Evolutionary conservation across 2,797 vertebrate species (phyloP).

Genomic region (Rhinichthys osculus): DNA sequence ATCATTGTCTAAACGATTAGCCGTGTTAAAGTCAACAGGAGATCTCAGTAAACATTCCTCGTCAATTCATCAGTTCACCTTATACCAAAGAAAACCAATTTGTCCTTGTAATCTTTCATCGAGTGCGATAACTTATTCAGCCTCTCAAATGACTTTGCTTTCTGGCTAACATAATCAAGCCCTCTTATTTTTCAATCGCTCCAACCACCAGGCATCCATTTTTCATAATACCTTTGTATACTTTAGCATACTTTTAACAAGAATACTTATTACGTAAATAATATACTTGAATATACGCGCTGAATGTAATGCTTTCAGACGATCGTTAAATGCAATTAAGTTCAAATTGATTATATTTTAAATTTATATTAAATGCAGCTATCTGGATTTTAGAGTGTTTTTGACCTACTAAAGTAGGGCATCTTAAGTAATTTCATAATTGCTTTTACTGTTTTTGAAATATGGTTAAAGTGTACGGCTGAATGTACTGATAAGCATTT

Average conservation of each 20-base stretch:
- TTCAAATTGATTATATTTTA: neutral
- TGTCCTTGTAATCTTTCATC: neutral
- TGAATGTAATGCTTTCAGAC: neutral
- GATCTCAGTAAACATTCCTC: neutral
- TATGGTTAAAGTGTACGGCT: neutral
- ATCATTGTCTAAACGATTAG: neutral
- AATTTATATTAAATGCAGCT: neutral
- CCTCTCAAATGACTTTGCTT: neutral
- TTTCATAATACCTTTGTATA: neutral
- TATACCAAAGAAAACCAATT: conserved; percentile 16
- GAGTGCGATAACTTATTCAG: neutral
- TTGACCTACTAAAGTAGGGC: neutral
- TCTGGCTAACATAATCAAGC: neutral
- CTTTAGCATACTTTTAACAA: neutral
- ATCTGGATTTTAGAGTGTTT: neutral
- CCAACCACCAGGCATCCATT: neutral
- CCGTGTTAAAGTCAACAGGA: neutral
- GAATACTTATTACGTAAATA: neutral
- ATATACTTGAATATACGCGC: no score
- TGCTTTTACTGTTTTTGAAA: neutral
- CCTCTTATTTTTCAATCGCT: neutral
- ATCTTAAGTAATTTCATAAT: neutral
- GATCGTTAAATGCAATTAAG: neutral
- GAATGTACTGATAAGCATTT: neutral
- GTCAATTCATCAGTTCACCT: neutral